Percentiles rank a stretch among this genome's conserved stretches.
These are phyloP conservation scores for Bos indicus DNA, from an alignment of 2,113 vertebrate genomes.

Conservation along the genomic window DNA sequence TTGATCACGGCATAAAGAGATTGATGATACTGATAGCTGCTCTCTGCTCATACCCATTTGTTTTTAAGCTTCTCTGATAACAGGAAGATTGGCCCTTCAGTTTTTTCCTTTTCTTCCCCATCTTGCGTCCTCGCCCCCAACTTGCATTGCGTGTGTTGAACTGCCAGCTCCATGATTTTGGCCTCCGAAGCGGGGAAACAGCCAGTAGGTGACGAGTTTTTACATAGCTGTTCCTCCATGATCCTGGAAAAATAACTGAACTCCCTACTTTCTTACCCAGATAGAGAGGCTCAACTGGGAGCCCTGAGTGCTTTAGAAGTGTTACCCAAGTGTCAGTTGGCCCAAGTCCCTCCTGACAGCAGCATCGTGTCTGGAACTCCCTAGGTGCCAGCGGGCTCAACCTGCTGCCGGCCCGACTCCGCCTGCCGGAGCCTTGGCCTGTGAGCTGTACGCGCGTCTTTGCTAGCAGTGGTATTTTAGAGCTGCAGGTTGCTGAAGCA, in stretches of 20 bases:
- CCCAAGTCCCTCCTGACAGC: not conserved
- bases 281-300: not conserved
- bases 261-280: not conserved
- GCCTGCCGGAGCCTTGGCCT: not conserved
- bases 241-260: not conserved
- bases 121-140: rapidly evolving
- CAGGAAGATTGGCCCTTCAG: not conserved
- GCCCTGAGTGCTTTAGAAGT: not conserved
- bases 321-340: not conserved
- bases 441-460: rapidly evolving
- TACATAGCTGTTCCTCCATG: not conserved
- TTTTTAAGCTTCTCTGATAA: not conserved
- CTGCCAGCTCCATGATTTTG: not conserved
- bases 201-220: not conserved
- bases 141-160: no score
- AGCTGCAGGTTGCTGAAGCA: not conserved
- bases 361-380: not conserved
- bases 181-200: rapidly evolving
- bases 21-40: not conserved
- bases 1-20: not conserved
- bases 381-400: not conserved
- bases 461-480: not conserved
- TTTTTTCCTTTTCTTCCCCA: not conserved
- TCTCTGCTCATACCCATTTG: not conserved
- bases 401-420: not conserved